A percentile compares a stretch with the other conserved stretches of the same genome.
phyloP scores from a whole-genome alignment of 2,797 vertebrate species.

The Eulemur mongoz region DNA sequence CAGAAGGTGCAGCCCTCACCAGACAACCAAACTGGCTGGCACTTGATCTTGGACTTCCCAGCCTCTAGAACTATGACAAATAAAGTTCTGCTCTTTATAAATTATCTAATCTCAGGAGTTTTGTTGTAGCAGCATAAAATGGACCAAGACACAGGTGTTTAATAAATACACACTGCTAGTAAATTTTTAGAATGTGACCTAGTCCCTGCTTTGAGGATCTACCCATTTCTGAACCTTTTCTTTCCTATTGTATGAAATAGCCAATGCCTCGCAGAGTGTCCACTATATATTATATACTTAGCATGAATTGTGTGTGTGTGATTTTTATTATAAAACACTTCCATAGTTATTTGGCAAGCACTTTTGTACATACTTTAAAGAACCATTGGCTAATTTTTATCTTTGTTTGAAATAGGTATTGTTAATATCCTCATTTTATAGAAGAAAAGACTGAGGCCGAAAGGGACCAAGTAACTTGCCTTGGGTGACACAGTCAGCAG shows the following conservation, averaged over 20 bases:
- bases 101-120: background rate
- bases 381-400: background rate
- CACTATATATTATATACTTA: background rate
- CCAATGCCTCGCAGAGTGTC: background rate
- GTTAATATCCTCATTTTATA: background rate
- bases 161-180: background rate
- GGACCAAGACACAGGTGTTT: background rate
- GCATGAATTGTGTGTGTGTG: slow-evolving; percentile 18
- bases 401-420: background rate
- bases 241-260: background rate
- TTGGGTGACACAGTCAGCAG: background rate
- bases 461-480: background rate
- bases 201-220: background rate
- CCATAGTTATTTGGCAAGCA: background rate
- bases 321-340: background rate
- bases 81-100: background rate
- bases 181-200: background rate
- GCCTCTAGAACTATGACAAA: background rate
- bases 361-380: background rate
- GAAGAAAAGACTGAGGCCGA: background rate
- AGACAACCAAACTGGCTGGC: background rate
- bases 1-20: no score
- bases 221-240: background rate
- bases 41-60: background rate
- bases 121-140: background rate